Base-by-base conservation (phyloP, 2,888 invertebrate species). In the Torymus auratus region DNA sequence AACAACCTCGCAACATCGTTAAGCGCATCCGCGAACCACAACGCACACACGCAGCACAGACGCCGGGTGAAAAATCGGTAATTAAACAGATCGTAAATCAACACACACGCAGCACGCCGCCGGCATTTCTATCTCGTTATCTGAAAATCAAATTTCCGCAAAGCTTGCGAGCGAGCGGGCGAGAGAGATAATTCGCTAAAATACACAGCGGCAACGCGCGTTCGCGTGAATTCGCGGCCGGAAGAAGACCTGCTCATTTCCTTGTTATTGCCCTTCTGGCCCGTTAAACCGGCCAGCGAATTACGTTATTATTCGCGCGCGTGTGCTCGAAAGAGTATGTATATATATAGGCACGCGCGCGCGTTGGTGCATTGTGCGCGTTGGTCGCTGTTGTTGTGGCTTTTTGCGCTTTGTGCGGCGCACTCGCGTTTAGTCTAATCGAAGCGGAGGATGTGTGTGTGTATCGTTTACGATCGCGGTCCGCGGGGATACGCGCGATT, bases 121-220 rank as follows among this genome's bases (percentile, higher is more conserved):
- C 67, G 60, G 67, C 60, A 14, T 71, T 72, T 72, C 64, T 17
- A 81, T 72, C 78, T 78, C 65, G 75, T 82, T 82, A 78, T 75
- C 71, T 61, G 68, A 78, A 82, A 82, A 78, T 82, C 81, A 81
- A 81, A 78, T 81, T 78, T 75, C 67, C 75, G 67, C 71, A 14
- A 50, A 73, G 69, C 69, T 60, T 70, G 58, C 64, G 58, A 53
- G 13, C 58, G 20, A 53, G 20, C 4, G 17, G 20, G 23, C 13
- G 20, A 52, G 69, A 62, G 55, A 68, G 70, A 81, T 78, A 78
- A 81, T 78, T 78, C 58, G 60, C 56, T 17, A 71, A 78, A 78
- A 75, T 74, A 74, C 58, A 71, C 58, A 79, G 17, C 58, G 74
- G 17, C 28, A 56, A 58, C 20, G 61, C 69, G 55, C n/a, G 53